Conservation (phyloP, 2,888 invertebrate genomes). For the Periphyllus acericola region DNA sequence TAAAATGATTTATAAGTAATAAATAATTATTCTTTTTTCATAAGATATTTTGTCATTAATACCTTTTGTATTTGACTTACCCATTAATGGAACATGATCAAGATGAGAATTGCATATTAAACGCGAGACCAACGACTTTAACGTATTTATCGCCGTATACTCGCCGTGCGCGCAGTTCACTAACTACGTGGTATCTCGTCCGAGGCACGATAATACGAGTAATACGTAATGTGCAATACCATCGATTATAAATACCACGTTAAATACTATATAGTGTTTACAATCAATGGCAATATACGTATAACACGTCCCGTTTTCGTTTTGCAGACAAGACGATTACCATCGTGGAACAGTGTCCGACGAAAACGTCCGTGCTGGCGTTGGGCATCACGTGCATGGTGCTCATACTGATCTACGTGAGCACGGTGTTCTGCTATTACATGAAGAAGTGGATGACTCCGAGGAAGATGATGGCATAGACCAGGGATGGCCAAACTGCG, state of each 20-base stretch:
- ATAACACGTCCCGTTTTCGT: slow-evolving; percentile 61
- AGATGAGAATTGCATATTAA: slow-evolving; percentile 89
- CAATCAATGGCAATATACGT: too few relatives aligned
- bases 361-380: slow-evolving; percentile 89
- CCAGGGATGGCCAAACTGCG: too few relatives aligned
- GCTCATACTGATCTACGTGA: slow-evolving; percentile 87
- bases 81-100: slow-evolving; percentile 84
- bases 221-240: too few relatives aligned
- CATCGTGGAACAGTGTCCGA: slow-evolving; percentile 90
- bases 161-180: too few relatives aligned
- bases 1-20: slow-evolving; percentile 57
- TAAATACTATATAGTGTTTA: too few relatives aligned
- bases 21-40: slow-evolving; percentile 45
- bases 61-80: slow-evolving; percentile 71
- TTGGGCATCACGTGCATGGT: slow-evolving; percentile 91
- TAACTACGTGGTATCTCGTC: too few relatives aligned
- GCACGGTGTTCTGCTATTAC: slow-evolving; percentile 91
- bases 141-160: too few relatives aligned
- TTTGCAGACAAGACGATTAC: slow-evolving; percentile 87
- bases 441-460: slow-evolving; percentile 92
- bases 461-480: slow-evolving; percentile 79
- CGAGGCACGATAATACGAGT: too few relatives aligned
- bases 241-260: too few relatives aligned
- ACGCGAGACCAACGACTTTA: too few relatives aligned
- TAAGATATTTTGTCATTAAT: not conserved